Evolutionary conservation across 2,113 vertebrate species (phyloP).

Genomic region (Cichladusa arquata): DNA sequence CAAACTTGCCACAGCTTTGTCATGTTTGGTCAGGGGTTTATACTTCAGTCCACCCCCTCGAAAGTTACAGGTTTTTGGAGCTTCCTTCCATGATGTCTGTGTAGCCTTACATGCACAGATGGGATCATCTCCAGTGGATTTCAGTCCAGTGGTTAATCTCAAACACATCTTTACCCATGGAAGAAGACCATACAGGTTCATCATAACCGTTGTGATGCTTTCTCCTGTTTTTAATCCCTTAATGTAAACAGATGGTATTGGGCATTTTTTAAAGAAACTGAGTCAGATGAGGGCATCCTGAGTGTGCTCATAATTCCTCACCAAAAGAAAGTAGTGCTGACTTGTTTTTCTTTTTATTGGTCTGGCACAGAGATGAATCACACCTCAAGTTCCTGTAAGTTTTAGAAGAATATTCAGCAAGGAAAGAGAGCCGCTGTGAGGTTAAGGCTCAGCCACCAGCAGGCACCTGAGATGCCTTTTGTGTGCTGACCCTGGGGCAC

Average conservation of each 20-base stretch:
- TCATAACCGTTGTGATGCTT: not conserved
- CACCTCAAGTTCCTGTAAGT: not conserved
- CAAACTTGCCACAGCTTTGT: not conserved
- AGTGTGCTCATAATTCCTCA: not conserved
- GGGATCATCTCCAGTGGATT: not conserved
- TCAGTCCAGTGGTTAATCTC: not conserved
- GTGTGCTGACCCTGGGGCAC: not conserved
- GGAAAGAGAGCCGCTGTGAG: not conserved
- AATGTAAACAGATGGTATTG: not conserved
- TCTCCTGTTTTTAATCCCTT: not conserved
- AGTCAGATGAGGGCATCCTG: not conserved
- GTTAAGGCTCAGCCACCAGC: not conserved
- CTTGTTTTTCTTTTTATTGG: not conserved
- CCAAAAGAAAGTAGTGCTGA: not conserved
- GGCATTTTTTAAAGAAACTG: not conserved
- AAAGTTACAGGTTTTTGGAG: not conserved
- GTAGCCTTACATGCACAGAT: accelerated
- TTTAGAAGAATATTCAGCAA: not conserved
- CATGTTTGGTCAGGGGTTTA: not conserved
- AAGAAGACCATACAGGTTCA: not conserved
- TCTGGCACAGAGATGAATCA: not conserved
- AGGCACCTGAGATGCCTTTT: not conserved
- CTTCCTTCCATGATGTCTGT: not conserved
- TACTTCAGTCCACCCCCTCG: not conserved
- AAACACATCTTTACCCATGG: not conserved